phyloP scores from a whole-genome alignment of 2,888 invertebrate species.

The Vanessa cardui region DNA sequence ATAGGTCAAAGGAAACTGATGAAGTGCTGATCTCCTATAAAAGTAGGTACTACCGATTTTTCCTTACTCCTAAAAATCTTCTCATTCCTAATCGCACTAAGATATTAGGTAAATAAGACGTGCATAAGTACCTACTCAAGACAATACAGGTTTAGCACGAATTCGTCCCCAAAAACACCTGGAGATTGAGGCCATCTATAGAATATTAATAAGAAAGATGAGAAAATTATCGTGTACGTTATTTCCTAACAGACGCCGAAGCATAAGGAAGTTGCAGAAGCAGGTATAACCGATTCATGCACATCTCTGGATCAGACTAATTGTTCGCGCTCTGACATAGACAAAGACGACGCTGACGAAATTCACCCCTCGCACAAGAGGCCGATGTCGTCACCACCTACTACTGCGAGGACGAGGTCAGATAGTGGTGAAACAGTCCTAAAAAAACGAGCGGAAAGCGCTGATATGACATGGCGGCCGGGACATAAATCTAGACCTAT shows the following conservation, averaged over 20 bases:
- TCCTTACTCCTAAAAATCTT: too few relatives aligned
- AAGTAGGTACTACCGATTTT: too few relatives aligned
- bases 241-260: constrained; percentile 54
- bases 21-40: too few relatives aligned
- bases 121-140: too few relatives aligned
- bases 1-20: too few relatives aligned
- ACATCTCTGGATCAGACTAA: constrained; percentile 53
- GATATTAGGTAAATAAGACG: too few relatives aligned
- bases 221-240: not conserved
- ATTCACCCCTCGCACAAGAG: constrained; percentile 47
- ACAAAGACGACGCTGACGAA: constrained; percentile 50
- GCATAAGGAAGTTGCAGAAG: constrained; percentile 55
- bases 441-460: constrained; percentile 53
- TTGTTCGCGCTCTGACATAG: constrained; percentile 52
- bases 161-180: too few relatives aligned
- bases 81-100: too few relatives aligned
- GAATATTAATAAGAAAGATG: too few relatives aligned
- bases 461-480: constrained; percentile 49
- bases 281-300: constrained; percentile 49
- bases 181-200: too few relatives aligned
- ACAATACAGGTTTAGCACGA: too few relatives aligned
- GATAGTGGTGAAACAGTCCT: constrained; percentile 48
- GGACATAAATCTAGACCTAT: constrained; percentile 66
- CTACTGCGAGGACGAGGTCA: constrained; percentile 49
- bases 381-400: constrained; percentile 47